Evolutionary conservation across 1,140 invertebrate genomes (phyloP).

Genomic region (Atopsyche davidsoni): DNA sequence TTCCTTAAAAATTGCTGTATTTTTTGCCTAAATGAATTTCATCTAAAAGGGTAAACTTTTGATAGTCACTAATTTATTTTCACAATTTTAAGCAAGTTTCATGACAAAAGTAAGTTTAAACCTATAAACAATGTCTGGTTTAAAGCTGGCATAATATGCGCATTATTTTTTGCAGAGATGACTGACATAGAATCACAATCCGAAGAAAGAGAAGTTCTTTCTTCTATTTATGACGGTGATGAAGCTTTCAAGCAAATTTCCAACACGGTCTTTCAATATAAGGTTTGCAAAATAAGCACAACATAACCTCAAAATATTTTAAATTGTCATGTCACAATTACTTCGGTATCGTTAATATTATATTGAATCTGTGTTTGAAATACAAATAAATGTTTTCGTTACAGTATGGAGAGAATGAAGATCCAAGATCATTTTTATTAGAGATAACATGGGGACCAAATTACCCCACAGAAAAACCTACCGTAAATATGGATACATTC

Average conservation of each 20-base stretch:
- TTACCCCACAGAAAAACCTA: slow-evolving; percentile 79
- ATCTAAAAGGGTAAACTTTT: too few species aligned
- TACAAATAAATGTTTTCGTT: too few species aligned
- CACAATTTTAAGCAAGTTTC: too few species aligned
- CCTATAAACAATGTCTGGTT: too few species aligned
- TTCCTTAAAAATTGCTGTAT: too few species aligned
- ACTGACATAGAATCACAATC: slow-evolving; percentile 61
- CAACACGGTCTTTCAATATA: slow-evolving; percentile 79
- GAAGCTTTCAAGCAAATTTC: slow-evolving; percentile 75
- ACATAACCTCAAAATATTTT: slow-evolving; percentile 8
- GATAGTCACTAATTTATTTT: too few species aligned
- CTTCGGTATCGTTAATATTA: not conserved
- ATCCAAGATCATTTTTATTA: slow-evolving; percentile 74
- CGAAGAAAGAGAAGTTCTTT: slow-evolving; percentile 85
- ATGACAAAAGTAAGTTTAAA: too few species aligned
- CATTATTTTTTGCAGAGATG: slow-evolving; percentile 18
- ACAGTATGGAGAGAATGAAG: slow-evolving; percentile 79
- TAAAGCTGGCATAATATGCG: slow-evolving; percentile 1
- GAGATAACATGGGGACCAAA: slow-evolving; percentile 80
- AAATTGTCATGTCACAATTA: slow-evolving; percentile 3
- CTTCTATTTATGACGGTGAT: slow-evolving; percentile 93
- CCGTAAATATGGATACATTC: slow-evolving; percentile 83
- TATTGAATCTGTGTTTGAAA: slow-evolving; percentile 4
- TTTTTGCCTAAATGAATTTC: too few species aligned
- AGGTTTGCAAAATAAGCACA: too few species aligned